A percentile compares a stretch with the other conserved stretches of the same genome.
phyloP scores from a whole-genome alignment of 2,888 invertebrate genomes.

The Tuberolachnus salignus region DNA sequence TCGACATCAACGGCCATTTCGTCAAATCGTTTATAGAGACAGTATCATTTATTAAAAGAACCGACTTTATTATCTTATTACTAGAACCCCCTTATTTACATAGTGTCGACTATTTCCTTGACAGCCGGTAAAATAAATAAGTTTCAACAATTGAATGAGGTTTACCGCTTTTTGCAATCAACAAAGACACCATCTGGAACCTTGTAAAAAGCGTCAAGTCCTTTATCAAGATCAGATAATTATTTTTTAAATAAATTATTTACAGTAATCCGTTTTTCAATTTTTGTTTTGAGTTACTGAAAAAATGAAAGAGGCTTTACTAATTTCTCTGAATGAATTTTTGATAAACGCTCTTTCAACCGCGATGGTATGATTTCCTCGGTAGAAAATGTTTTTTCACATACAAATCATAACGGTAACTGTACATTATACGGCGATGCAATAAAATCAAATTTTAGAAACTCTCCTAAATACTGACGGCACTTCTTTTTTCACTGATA shows the following conservation, averaged over 20 bases:
- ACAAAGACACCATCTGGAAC: constrained; percentile 54
- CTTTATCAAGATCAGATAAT: constrained; percentile 34
- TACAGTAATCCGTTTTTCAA: constrained; percentile 33
- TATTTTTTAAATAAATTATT: constrained; percentile 36
- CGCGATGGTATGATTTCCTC: too few relatives aligned
- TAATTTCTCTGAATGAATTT: constrained; percentile 37
- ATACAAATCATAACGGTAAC: too few relatives aligned
- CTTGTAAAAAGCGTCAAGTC: constrained; percentile 30
- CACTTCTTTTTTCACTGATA: too few relatives aligned
- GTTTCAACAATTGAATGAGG: too few relatives aligned
- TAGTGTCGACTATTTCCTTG: constrained; percentile 43
- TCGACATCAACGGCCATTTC: constrained; percentile 41
- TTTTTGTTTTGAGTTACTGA: constrained; percentile 32
- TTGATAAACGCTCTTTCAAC: constrained; percentile 36
- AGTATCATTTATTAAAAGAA: constrained; percentile 39
- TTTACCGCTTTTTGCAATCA: constrained; percentile 58
- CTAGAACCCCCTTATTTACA: constrained; percentile 69
- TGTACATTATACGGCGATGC: too few relatives aligned
- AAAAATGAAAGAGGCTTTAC: constrained; percentile 36
- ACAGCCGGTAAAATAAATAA: constrained; percentile 35
- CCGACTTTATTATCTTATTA: constrained; percentile 23
- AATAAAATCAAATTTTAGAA: too few relatives aligned
- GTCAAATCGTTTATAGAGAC: constrained; percentile 39
- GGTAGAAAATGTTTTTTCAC: too few relatives aligned
- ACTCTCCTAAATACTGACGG: too few relatives aligned